A percentile compares a stretch with the other conserved stretches of the same genome.
Conservation (phyloP, 2,113 vertebrate species). For the Ptilonorhynchus violaceus region DNA sequence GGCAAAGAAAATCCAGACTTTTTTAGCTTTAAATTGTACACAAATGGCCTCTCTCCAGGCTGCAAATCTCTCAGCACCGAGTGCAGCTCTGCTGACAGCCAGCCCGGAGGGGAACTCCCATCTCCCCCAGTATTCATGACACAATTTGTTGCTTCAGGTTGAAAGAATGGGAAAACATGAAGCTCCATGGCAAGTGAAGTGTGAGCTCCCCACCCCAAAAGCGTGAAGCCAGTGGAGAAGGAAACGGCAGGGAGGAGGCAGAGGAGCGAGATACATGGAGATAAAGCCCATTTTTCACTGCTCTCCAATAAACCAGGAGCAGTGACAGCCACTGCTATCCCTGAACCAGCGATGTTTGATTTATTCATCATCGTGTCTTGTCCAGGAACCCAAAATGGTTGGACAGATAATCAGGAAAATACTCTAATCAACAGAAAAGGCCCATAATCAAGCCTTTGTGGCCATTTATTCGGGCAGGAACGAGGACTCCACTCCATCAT, state of each 20-base stretch:
- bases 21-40: background rate
- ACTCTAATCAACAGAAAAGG: background rate
- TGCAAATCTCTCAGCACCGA: background rate
- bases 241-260: background rate
- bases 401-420: background rate
- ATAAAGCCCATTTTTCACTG: background rate
- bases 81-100: background rate
- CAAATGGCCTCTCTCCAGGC: background rate
- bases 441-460: slow-evolving; percentile 15
- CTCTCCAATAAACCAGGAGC: background rate
- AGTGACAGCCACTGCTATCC: background rate
- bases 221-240: background rate
- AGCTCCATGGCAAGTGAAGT: background rate
- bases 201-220: background rate
- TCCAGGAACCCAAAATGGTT: background rate
- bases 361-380: background rate
- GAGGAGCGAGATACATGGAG: background rate
- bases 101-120: background rate
- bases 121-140: background rate
- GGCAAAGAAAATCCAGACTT: background rate
- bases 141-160: background rate
- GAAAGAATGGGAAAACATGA: background rate
- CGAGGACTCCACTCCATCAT: slow-evolving; percentile 14
- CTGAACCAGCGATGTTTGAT: background rate
- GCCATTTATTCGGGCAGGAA: background rate